Base-by-base conservation (phyloP, 2,888 invertebrate genomes). In the Timandra comae region DNA sequence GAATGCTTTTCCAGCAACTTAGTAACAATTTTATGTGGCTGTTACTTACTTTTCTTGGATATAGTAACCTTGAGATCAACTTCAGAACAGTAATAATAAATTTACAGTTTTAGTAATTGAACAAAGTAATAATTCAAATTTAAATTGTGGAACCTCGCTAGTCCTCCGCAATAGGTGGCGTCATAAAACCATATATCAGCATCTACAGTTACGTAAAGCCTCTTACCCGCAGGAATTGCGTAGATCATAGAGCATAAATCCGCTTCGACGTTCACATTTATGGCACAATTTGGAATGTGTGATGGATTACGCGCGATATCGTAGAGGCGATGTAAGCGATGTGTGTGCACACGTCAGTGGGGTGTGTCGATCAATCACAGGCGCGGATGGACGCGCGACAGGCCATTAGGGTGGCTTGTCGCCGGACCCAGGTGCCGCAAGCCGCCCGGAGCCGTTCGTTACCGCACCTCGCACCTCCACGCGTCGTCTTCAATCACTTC, bases 361-460 rank as follows among this genome's bases (percentile, higher is more conserved):
- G 67, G 69, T 63, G 69, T 68, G 77, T 74, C 80, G 77, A 84
- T 84, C 82, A 81, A 82, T 82, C 82, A 82, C 74, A 41, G 63
- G 45, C 59, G 64, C 63, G 74, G 75, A 77, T 74, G 78, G 76
- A 77, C 77, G 71, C 61, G 60, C 68, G 80, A 80, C 81, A 82
- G 74, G 69, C 80, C 82, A 82, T 84, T 82, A 82, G 81, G 66
- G 64, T 59, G 66, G 56, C 59, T 59, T 62, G 63, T 63, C 63
- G 67, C 37, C 47, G 56, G 60, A 63, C 70, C 63, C 79, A 75
- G 79, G 75, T 78, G 74, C 61, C 61, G 56, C 60, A 47, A 56
- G 56, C 35, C 41, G 19, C 43, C 45, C 44, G 41, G 37, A 38
- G 35, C 38, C 37, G 31, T 53, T 40, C 44, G 43, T 37, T 49